Evolutionary conservation across 2,113 vertebrate genomes (phyloP).

Genomic region (Hippocampus guttulatus): DNA sequence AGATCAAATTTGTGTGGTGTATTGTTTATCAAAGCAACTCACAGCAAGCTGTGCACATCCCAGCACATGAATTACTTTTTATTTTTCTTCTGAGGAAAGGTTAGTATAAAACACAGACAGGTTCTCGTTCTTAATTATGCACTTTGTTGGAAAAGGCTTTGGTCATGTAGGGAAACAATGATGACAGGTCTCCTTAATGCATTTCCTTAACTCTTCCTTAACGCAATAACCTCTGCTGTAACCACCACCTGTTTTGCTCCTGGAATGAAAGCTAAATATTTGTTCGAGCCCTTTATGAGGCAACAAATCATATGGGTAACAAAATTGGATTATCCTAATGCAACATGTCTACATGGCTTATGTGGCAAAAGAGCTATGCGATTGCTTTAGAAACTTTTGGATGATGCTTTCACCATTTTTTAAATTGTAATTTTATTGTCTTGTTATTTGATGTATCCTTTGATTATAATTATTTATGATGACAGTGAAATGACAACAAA

Average conservation of each 20-base stretch:
- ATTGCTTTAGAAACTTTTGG: background rate
- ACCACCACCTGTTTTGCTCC: background rate
- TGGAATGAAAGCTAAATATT: background rate
- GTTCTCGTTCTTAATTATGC: constrained; percentile 56
- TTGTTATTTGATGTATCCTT: no score
- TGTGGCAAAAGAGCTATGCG: background rate
- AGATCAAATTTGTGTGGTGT: constrained; percentile 22
- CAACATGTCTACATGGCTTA: background rate
- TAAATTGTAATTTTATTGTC: no score
- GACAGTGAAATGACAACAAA: no score
- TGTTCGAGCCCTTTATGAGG: background rate
- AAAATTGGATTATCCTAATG: background rate
- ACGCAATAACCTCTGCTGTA: background rate
- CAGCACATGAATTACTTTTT: background rate
- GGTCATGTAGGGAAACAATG: constrained; percentile 37
- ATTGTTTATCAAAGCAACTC: constrained; percentile 56
- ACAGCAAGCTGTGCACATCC: constrained; percentile 30
- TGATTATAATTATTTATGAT: no score
- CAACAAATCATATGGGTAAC: background rate
- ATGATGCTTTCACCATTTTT: no score
- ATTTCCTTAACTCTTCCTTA: background rate
- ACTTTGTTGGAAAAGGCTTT: constrained; percentile 35
- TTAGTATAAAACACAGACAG: constrained; percentile 39
- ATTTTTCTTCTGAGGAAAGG: background rate
- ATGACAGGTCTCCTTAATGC: constrained; percentile 23